Percentiles rank a stretch among this genome's conserved stretches.
Evolutionary conservation across 2,888 invertebrate genomes (phyloP).

Genomic region (Pinctada fucata): DNA sequence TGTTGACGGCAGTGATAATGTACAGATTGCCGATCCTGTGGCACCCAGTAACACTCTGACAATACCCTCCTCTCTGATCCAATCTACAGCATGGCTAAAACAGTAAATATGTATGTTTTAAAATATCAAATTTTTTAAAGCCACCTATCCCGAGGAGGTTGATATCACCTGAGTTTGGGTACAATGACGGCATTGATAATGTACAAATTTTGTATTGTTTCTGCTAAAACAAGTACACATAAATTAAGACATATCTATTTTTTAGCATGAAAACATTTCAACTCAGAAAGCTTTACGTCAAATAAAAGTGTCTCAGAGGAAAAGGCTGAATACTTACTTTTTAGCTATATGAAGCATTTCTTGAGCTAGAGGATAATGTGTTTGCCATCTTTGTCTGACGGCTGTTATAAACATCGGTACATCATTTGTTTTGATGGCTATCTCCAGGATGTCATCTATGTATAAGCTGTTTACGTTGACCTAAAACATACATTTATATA

Average conservation of each 20-base stretch:
- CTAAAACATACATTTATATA: slow-evolving; percentile 32
- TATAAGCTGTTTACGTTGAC: slow-evolving; percentile 48
- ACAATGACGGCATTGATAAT: slow-evolving; percentile 48
- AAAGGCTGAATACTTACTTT: slow-evolving; percentile 9
- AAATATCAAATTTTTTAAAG: too few species aligned
- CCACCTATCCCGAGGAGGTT: slow-evolving; percentile 46
- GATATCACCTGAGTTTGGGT: slow-evolving; percentile 50
- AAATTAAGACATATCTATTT: too few species aligned
- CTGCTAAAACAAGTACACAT: too few species aligned
- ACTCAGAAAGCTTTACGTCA: too few species aligned
- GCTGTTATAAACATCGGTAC: slow-evolving; percentile 41
- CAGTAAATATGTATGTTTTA: neutral
- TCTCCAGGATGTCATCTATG: slow-evolving; percentile 46
- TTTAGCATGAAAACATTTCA: too few species aligned
- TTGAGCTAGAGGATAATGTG: slow-evolving; percentile 48
- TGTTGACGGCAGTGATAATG: slow-evolving; percentile 48
- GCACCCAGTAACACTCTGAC: slow-evolving; percentile 52
- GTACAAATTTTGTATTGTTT: slow-evolving; percentile 47
- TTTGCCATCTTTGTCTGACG: slow-evolving; percentile 47
- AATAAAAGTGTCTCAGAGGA: too few species aligned
- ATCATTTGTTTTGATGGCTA: slow-evolving; percentile 48
- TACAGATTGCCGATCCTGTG: slow-evolving; percentile 53
- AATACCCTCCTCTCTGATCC: slow-evolving; percentile 53
- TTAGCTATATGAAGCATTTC: slow-evolving; percentile 47
- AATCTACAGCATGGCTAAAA: slow-evolving; percentile 57